Base-by-base conservation (phyloP, 2,797 vertebrate species). In the Stomatorhinus walkeri region DNA sequence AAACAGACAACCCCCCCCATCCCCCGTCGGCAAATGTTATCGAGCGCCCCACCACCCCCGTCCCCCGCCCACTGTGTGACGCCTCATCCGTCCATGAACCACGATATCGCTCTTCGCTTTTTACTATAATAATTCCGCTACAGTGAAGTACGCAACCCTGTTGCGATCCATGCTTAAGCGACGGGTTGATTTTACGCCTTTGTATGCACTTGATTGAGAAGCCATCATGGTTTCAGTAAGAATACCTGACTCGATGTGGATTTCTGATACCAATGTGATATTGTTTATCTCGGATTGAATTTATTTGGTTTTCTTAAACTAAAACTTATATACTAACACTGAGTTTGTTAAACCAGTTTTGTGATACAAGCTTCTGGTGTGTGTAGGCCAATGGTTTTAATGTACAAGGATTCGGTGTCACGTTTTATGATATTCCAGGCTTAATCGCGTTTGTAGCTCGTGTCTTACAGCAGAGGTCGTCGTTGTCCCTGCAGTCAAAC, bases 401-500 rank as follows among this genome's bases (percentile, higher is more conserved):
- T 72, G 64, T 64, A 64, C 61, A 28, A 28, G 9, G 61, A 28
- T 64, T 28, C 24, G 24, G 8, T 72, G 32, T 72, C 32, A 72
- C 2, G 32, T 72, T 36, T 16, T 14, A 72, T 36, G 12, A 36
- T 72, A 16, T 51, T 85, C 43, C 10, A n/a, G 81, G 1, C 46
- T 51, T 49, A 48, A 12, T 48, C 81, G 46, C 46, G 40, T 43
- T 49, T 22, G 40, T 85, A 46, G 43, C 48, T 51, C n/a, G 9
- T 85, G n/a, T 85, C 5, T 12, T 24, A 24, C 81, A 46, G 43
- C 81, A 85, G 81, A 49, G 81, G 81, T 85, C 81, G 81, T 51
- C 81, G 81, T 85, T 85, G 81, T 51, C 81, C 46, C 43, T 85
- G 81, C 22, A 84, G 81, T 84, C 81, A 81, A 81, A 43, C 40